Evolutionary conservation across 2,113 vertebrate species (phyloP).

Genomic region (Pelodiscus sinensis): DNA sequence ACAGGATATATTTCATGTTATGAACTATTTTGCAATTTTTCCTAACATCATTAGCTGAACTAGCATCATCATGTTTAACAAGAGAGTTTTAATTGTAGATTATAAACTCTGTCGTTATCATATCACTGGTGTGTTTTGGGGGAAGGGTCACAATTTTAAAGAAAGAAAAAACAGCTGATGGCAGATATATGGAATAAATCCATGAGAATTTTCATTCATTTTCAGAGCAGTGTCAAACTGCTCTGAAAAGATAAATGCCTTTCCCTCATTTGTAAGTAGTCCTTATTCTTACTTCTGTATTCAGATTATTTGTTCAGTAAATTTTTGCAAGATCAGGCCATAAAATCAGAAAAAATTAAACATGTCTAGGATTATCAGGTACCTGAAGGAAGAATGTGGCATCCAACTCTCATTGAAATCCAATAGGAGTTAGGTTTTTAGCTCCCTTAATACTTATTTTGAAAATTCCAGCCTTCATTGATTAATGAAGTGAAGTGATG

Average conservation of each 20-base stretch:
- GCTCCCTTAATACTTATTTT: slow-evolving; percentile 4
- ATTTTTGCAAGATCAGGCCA: background rate
- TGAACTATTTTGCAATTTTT: background rate
- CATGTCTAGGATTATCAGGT: background rate
- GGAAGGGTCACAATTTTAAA: background rate
- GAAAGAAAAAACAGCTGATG: background rate
- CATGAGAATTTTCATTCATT: background rate
- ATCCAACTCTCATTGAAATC: background rate
- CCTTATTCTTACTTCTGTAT: background rate
- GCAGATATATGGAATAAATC: slow-evolving; percentile 1
- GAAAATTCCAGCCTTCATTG: slow-evolving; percentile 1
- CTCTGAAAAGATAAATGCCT: background rate
- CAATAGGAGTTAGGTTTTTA: background rate
- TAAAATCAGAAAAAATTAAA: background rate
- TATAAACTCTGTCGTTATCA: background rate
- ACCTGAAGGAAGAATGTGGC: background rate
- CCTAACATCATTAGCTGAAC: background rate
- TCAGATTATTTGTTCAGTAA: background rate
- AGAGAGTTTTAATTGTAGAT: background rate
- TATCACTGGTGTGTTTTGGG: background rate
- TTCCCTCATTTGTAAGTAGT: slow-evolving; percentile 23
- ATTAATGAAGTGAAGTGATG: slow-evolving; percentile 6
- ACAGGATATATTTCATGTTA: background rate
- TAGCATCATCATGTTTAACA: background rate
- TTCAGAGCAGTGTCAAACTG: background rate